phyloP scores from a whole-genome alignment of 2,113 vertebrate genomes.

The Nerophis lumbriciformis region DNA sequence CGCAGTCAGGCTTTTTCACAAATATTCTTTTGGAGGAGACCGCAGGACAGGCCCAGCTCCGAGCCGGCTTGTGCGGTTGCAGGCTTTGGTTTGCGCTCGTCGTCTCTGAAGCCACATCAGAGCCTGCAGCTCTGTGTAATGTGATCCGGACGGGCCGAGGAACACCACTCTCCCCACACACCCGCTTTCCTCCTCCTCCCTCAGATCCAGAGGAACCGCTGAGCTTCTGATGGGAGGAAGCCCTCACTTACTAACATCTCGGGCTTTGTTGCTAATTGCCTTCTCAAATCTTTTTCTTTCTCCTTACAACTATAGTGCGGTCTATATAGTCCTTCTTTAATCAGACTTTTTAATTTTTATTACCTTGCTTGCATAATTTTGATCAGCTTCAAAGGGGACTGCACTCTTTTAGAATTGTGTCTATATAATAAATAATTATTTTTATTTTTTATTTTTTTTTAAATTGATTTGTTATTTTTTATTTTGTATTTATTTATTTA shows the following conservation, averaged over 20 bases:
- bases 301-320: background rate
- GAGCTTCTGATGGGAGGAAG: conserved; percentile 27
- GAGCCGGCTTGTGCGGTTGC: conserved; percentile 54
- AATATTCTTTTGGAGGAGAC: conserved; percentile 57
- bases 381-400: no score
- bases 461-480: no score
- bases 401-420: no score
- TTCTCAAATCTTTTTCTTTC: conserved; percentile 21
- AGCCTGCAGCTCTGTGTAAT: conserved; percentile 56
- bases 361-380: no score
- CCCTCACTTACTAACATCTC: conserved; percentile 37
- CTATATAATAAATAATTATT: no score
- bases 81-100: conserved; percentile 49
- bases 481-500: no score
- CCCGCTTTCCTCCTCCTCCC: conserved; percentile 14
- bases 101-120: conserved; percentile 67
- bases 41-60: conserved; percentile 51
- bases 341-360: no score
- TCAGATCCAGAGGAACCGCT: conserved; percentile 45
- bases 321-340: no score
- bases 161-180: conserved; percentile 11
- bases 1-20: conserved; percentile 45
- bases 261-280: conserved; percentile 21
- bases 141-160: conserved; percentile 50
- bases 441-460: no score